Evolutionary conservation across 2,113 vertebrate genomes (phyloP).

Genomic region (Chloebia gouldiae): DNA sequence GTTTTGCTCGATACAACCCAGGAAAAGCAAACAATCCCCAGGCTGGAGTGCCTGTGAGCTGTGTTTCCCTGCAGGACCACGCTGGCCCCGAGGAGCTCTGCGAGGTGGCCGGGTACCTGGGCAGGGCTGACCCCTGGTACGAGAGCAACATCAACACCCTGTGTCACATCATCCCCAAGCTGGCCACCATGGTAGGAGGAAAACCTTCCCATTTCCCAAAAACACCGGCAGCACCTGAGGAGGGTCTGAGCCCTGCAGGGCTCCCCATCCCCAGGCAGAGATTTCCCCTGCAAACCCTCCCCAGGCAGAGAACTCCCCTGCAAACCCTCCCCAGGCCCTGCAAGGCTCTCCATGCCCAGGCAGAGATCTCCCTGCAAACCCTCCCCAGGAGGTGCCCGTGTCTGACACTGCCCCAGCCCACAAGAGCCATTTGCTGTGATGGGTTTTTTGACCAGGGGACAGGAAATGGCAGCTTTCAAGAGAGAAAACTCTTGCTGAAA

Average conservation of each 20-base stretch:
- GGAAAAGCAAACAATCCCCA: neutral
- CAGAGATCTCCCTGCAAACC: neutral
- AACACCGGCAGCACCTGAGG: neutral
- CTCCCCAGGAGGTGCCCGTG: rapidly evolving
- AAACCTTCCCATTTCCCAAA: neutral
- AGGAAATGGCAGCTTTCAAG: slow-evolving; percentile 14
- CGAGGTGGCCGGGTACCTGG: slow-evolving; percentile 84
- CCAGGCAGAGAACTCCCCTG: neutral
- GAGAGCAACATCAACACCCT: slow-evolving; percentile 85
- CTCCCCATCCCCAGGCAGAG: neutral
- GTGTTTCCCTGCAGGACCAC: neutral
- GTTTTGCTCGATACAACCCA: neutral
- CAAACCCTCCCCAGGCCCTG: neutral
- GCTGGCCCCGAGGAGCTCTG: slow-evolving; percentile 34
- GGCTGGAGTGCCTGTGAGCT: neutral
- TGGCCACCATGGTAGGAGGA: slow-evolving; percentile 84
- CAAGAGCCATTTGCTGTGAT: neutral
- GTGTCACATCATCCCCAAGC: slow-evolving; percentile 83
- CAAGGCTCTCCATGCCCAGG: neutral
- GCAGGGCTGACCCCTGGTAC: slow-evolving; percentile 89
- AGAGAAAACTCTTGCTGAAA: neutral
- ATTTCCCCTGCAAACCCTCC: neutral
- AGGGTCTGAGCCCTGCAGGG: rapidly evolving
- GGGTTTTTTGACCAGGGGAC: neutral
- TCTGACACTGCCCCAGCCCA: neutral